Evolutionary conservation across 2,888 invertebrate genomes (phyloP), one percentile per base, ranked within the genome.

Genomic region (Chironomus tentans): DNA sequence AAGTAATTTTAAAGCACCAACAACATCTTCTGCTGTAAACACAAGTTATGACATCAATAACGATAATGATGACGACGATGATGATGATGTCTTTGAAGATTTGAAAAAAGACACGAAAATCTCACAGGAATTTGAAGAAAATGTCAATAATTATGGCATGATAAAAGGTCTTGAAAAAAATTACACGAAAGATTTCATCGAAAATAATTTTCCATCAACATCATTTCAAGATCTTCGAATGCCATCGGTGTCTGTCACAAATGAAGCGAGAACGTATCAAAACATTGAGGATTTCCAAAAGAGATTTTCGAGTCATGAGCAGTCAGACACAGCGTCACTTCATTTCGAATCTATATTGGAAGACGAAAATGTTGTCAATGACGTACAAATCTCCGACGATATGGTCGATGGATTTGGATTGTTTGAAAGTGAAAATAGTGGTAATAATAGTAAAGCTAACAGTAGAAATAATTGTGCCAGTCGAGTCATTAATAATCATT

Each of bases 321-420:
- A 78, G 18, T 81, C 81, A 13, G 84, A 84, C 77, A 82, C 83
- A 4, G 84, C 84, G 1, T 84, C 84, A 2, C 77, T 84, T 70
- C 83, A 83, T 73, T 84, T 84, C 72, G 84, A 84, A 79, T 83
- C 82, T 2, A 84, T 84, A 68, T 77, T 84, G 18, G 84, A 84
- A 77, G 82, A 83, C 73, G 80, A 81, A 69, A 80, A 82, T 22
- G 22, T n/a, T 68, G n/a, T 24, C 5, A 75, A 68, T 12, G 68
- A 68, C 38, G 38, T 2, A 10, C 7, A 38, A 15, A 18, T 56
- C 7, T 48, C 84, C 56, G 84, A 84, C 78, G 83, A 83, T 48
- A 76, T 76, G 1, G 82, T 83, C 0, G 83, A 84, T 78, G 83
- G 82, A 38, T 84, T 84, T 77, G 82, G 82, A 77, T 83, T 82